Percentiles rank a stretch among this genome's conserved stretches.
Conservation (phyloP, 2,888 invertebrate species). For the Nomada fabriciana region DNA sequence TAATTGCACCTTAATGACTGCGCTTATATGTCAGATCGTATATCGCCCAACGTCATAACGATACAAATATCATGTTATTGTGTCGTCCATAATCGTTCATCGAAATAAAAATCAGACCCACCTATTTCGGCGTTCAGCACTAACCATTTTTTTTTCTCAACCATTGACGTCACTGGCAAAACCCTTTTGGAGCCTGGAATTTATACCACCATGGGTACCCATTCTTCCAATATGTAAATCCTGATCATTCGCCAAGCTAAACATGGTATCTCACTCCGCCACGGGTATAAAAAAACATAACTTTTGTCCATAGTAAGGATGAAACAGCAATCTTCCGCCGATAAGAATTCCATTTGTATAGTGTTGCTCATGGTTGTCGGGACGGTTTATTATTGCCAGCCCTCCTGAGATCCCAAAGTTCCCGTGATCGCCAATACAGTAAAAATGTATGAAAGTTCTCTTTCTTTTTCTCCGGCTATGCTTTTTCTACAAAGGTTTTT, state of each 20-base stretch:
- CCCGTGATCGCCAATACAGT: too few relatives aligned
- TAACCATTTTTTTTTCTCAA: constrained; percentile 2
- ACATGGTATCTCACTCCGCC: background rate
- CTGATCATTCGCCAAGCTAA: background rate
- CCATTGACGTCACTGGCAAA: constrained; percentile 25
- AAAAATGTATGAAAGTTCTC: too few relatives aligned
- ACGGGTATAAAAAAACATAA: background rate
- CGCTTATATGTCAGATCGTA: background rate
- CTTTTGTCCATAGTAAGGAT: background rate
- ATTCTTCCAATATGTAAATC: background rate
- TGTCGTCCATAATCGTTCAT: background rate
- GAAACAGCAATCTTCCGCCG: background rate
- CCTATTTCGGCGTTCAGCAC: too few relatives aligned
- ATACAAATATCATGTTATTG: background rate
- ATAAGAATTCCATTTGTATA: background rate
- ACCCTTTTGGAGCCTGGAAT: constrained; percentile 15
- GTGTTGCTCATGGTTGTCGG: background rate
- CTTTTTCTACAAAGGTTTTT: too few relatives aligned
- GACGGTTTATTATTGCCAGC: background rate
- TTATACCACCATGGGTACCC: too few relatives aligned
- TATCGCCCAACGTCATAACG: background rate
- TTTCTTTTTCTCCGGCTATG: too few relatives aligned
- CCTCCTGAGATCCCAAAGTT: too few relatives aligned
- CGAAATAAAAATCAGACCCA: background rate
- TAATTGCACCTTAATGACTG: background rate